phyloP scores from a whole-genome alignment of 37 sponge, comb jelly and placozoan species.

The Tethya wilhelma region DNA sequence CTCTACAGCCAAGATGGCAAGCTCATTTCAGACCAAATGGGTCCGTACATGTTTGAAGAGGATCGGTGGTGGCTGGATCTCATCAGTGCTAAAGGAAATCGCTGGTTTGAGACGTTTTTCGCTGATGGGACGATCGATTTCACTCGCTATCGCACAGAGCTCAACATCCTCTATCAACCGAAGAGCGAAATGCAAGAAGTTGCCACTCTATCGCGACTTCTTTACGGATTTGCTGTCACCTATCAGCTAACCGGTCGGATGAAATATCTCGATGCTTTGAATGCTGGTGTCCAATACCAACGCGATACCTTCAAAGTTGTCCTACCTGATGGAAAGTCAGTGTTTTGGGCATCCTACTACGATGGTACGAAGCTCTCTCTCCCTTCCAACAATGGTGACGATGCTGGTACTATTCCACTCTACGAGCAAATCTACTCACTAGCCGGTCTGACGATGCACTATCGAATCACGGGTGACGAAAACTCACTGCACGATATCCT shows the following conservation, averaged over 20 bases:
- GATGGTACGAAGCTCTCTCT: constrained; percentile 17
- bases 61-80: constrained; percentile 19
- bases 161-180: constrained; percentile 20
- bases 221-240: constrained; percentile 29
- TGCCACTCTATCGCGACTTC: constrained; percentile 14
- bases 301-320: constrained; percentile 14
- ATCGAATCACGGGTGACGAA: constrained; percentile 24
- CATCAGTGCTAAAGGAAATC: constrained; percentile 17
- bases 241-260: constrained; percentile 21
- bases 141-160: constrained; percentile 18
- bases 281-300: constrained; percentile 15
- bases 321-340: constrained; percentile 14
- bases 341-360: constrained; percentile 26
- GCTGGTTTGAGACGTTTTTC: constrained; percentile 21
- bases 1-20: constrained; percentile 19
- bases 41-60: constrained; percentile 26
- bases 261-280: constrained; percentile 15
- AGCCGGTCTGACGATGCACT: constrained; percentile 21
- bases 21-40: constrained; percentile 10
- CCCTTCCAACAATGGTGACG: constrained; percentile 25
- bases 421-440: constrained; percentile 28
- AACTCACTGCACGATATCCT: constrained; percentile 14
- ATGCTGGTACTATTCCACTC: constrained; percentile 18
- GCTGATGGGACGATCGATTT: constrained; percentile 15
- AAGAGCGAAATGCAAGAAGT: constrained; percentile 12